A percentile compares a stretch with the other conserved stretches of the same genome.
These are phyloP conservation scores for Chroicocephalus ridibundus DNA, from an alignment of 2,113 vertebrate species.

Conservation along the genomic window DNA sequence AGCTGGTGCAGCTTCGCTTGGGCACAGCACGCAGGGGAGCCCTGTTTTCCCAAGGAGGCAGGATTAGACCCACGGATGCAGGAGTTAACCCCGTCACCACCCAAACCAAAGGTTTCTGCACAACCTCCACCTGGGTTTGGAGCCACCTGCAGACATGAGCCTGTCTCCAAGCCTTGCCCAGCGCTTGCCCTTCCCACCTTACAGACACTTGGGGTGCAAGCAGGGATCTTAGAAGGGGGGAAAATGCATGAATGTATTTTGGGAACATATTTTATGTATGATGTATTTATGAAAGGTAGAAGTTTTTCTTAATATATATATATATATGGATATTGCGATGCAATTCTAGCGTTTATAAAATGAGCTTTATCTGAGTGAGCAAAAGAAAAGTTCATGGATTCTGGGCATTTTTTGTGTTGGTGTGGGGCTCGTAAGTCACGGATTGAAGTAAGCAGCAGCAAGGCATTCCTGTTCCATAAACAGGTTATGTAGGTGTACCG, in stretches of 20 bases:
- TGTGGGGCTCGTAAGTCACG: not conserved
- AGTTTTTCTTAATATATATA: not conserved
- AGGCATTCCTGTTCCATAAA: not conserved
- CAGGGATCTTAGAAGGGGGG: not conserved
- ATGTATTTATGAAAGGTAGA: constrained; percentile 43
- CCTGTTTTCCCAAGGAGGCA: not conserved
- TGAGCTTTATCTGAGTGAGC: not conserved
- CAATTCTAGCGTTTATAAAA: constrained; percentile 12
- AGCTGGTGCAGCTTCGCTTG: not conserved
- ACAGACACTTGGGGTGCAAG: not conserved
- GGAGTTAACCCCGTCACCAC: not conserved
- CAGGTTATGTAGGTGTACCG: not conserved
- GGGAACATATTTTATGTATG: not conserved
- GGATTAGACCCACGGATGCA: not conserved
- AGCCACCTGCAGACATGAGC: not conserved
- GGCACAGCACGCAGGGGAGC: not conserved
- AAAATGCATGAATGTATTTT: constrained; percentile 50
- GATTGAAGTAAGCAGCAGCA: not conserved
- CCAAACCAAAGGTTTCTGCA: not conserved
- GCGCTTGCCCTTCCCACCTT: not conserved
- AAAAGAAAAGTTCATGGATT: not conserved
- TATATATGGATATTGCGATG: not conserved
- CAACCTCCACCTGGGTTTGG: not conserved
- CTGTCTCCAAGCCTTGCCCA: not conserved
- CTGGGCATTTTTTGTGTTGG: not conserved